Evolutionary conservation across 1,140 invertebrate species (phyloP).

Genomic region (Plodia interpunctella): DNA sequence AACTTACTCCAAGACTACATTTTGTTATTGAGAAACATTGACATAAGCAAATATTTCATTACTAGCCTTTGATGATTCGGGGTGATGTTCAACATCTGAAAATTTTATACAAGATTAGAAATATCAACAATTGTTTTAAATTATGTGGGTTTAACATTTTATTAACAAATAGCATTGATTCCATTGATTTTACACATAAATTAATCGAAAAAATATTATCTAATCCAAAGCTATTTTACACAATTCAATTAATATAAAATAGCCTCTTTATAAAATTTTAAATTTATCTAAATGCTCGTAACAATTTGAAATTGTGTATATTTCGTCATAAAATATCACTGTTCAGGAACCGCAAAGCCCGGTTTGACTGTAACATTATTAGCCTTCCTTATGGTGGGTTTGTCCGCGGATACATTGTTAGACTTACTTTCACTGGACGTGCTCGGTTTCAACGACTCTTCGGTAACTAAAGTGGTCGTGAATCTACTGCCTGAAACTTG

Average conservation of each 20-base stretch:
- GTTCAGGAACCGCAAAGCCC: conserved; percentile 49
- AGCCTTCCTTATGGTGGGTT: conserved; percentile 42
- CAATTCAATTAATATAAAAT: no score
- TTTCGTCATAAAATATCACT: no score
- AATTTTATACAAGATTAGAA: conserved; percentile 15
- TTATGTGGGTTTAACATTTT: no score
- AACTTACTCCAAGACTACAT: conserved; percentile 12
- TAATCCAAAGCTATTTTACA: no score
- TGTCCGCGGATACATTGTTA: conserved; percentile 17
- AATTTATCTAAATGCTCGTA: no score
- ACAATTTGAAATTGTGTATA: no score
- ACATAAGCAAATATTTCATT: conserved; percentile 11
- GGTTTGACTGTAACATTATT: conserved; percentile 46
- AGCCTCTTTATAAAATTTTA: no score
- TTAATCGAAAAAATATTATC: no score
- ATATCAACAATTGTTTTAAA: no score
- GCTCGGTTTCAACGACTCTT: conserved; percentile 38
- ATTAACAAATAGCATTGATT: no score
- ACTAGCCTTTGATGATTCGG: conserved; percentile 26
- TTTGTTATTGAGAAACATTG: conserved; percentile 10
- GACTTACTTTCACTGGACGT: conserved; percentile 41
- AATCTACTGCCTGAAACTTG: conserved; percentile 52
- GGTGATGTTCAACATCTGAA: conserved; percentile 33
- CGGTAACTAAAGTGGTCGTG: conserved; percentile 57
- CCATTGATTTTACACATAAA: no score